A percentile compares a stretch with the other conserved stretches of the same genome.
Evolutionary conservation across 2,888 invertebrate species (phyloP).

Genomic region (Chaetogeoica ovagalla): DNA sequence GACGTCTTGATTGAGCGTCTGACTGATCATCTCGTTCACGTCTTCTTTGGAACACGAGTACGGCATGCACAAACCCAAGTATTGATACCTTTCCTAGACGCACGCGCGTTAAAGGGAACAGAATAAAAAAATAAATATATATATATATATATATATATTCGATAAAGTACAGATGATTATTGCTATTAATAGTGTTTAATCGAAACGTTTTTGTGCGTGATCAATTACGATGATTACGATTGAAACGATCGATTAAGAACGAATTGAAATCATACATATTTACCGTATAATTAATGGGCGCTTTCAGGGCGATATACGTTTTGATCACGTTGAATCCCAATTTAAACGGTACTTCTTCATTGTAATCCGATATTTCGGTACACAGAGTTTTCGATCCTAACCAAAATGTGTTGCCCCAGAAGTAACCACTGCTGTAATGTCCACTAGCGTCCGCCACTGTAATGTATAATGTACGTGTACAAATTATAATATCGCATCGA

Average conservation of each 20-base stretch:
- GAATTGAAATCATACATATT: constrained; percentile 26
- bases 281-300: constrained; percentile 49
- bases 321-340: constrained; percentile 71
- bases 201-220: too few species aligned
- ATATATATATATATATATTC: not conserved
- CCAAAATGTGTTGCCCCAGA: constrained; percentile 80
- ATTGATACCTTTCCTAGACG: constrained; percentile 69
- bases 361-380: constrained; percentile 58
- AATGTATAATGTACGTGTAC: constrained; percentile 52
- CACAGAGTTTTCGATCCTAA: constrained; percentile 75
- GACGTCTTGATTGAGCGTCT: constrained; percentile 54
- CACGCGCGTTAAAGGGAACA: not conserved
- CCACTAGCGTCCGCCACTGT: constrained; percentile 74
- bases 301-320: constrained; percentile 60
- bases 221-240: not conserved
- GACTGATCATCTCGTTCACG: constrained; percentile 64
- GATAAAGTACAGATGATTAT: too few species aligned
- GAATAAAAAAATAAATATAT: not conserved
- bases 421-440: constrained; percentile 77
- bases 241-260: not conserved
- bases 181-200: too few species aligned
- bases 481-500: too few species aligned
- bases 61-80: constrained; percentile 77
- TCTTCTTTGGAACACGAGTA: constrained; percentile 69
- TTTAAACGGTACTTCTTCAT: constrained; percentile 66